These are phyloP conservation scores for Suricata suricatta DNA, from an alignment of 2,113 vertebrate genomes.

Conservation along the genomic window DNA sequence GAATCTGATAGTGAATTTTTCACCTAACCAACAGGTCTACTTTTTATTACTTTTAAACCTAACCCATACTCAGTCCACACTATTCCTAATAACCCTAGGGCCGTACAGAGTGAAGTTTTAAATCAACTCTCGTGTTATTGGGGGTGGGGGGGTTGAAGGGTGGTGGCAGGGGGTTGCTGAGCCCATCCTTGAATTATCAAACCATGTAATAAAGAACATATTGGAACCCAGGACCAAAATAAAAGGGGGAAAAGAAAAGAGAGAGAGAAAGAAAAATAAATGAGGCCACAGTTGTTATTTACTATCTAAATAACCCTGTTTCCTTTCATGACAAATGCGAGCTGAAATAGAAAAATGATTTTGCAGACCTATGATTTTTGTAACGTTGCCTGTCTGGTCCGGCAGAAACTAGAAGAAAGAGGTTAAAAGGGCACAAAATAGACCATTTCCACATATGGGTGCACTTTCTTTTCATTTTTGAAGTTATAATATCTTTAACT, in stretches of 20 bases:
- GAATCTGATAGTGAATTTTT: conserved; percentile 97
- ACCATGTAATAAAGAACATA: conserved; percentile 96
- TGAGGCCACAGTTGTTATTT: conserved; percentile 83
- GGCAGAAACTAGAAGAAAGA: conserved; percentile 65
- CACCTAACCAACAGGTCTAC: conserved; percentile 97
- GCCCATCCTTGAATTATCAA: conserved; percentile 92
- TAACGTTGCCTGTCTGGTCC: conserved; percentile 70
- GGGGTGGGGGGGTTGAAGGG: conserved; percentile 58
- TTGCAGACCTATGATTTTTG: conserved; percentile 75
- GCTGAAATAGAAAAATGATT: conserved; percentile 77
- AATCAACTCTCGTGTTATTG: conserved; percentile 93
- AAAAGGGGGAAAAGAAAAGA: conserved; percentile 74
- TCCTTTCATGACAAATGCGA: conserved; percentile 77
- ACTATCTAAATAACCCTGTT: conserved; percentile 80
- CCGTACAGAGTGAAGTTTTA: conserved; percentile 90
- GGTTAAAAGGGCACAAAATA: conserved; percentile 87
- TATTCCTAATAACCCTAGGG: conserved; percentile 92
- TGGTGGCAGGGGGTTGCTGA: conserved; percentile 60
- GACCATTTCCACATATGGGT: conserved; percentile 88
- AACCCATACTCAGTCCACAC: conserved; percentile 92
- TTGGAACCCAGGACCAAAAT: conserved; percentile 87
- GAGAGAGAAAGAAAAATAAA: conserved; percentile 83
- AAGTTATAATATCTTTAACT: conserved; percentile 89
- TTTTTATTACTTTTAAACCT: conserved; percentile 99
- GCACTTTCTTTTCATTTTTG: conserved; percentile 88